Evolutionary conservation across 2,797 vertebrate genomes (phyloP), one percentile per base, ranked within the genome.

Genomic region (Anguilla megastoma): DNA sequence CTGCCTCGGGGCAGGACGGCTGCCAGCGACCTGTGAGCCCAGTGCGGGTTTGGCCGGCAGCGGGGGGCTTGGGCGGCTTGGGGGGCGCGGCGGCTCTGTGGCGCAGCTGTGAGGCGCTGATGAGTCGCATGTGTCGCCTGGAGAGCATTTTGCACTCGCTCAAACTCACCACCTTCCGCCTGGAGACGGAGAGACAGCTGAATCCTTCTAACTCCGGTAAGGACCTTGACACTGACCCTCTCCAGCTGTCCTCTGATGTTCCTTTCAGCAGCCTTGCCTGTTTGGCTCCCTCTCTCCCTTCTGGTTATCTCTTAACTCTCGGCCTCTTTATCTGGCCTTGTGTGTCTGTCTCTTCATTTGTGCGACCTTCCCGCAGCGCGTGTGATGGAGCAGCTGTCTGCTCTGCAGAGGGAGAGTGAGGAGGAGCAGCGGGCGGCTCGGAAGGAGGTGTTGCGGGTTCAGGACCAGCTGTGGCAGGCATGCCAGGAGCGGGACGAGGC

Each of bases 121-220:
- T 95, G 88, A 95, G 92, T 14, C 88, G 92, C 52, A 92, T 92
- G 85, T 94, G 93, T 90, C 91, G 60, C 0, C 85, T 96, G 21
- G 95, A 96, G 90, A 95, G 93, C 69, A 90, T 95, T 58, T 90
- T 96, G 36, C 95, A 97, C 48, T 94, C 95, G 8, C 86, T 96
- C 87, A 96, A 95, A 87, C 91, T 95, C 87, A 94, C 90, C 83
- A 54, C 95, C 58, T 95, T 96, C 54, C 89, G 10, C 24, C 89
- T 96, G 58, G 94, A 96, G 86, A 94, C 91, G 0, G 94, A 95
- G 87, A 95, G 92, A 85, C 93, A 97, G 24, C 87, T 93, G 76
- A 95, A 93, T 90, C 93, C 94, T 71, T 92, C 94, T 60, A 92
- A 93, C 66, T 88, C 93, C 91, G 94, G 94, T 95, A 93, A 85